Conservation (phyloP, 2,888 invertebrate genomes). For the Cordilura impudica region DNA sequence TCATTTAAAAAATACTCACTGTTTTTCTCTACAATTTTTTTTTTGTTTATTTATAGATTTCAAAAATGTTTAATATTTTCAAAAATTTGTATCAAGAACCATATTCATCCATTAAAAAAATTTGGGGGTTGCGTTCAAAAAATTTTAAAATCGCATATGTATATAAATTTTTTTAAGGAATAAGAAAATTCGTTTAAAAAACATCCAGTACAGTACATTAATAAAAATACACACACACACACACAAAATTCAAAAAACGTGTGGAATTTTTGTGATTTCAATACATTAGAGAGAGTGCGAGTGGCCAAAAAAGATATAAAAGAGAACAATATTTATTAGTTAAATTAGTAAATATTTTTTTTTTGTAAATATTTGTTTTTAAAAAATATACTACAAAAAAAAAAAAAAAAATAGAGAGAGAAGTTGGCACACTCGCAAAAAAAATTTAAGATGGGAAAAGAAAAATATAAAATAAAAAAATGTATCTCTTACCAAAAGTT, state of each 20-base stretch:
- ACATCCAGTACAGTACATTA: conserved; percentile 60
- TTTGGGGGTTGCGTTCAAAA: conserved; percentile 61
- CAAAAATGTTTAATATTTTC: conserved; percentile 33
- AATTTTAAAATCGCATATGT: conserved; percentile 35
- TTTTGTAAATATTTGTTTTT: conserved; percentile 10
- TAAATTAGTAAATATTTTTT: conserved; percentile 39
- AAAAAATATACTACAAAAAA: conserved; percentile 15
- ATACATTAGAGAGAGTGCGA: conserved; percentile 55
- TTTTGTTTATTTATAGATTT: conserved; percentile 52
- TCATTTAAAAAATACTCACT: conserved; percentile 74
- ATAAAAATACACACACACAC: conserved; percentile 54
- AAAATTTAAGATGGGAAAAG: background rate
- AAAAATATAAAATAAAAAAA: background rate
- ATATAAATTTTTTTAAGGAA: conserved; percentile 20
- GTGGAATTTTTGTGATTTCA: conserved; percentile 49
- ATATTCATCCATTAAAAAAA: conserved; percentile 58
- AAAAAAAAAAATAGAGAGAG: conserved; percentile 1
- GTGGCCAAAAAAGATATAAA: conserved; percentile 64
- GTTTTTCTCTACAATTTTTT: conserved; percentile 76
- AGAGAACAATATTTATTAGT: conserved; percentile 54
- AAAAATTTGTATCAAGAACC: conserved; percentile 48
- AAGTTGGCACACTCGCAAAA: conserved; percentile 60
- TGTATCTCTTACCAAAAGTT: no score
- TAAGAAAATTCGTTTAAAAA: conserved; percentile 49
- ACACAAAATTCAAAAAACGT: conserved; percentile 62